Evolutionary conservation across 2,888 invertebrate genomes (phyloP).

Genomic region (Polymixis lichenea): DNA sequence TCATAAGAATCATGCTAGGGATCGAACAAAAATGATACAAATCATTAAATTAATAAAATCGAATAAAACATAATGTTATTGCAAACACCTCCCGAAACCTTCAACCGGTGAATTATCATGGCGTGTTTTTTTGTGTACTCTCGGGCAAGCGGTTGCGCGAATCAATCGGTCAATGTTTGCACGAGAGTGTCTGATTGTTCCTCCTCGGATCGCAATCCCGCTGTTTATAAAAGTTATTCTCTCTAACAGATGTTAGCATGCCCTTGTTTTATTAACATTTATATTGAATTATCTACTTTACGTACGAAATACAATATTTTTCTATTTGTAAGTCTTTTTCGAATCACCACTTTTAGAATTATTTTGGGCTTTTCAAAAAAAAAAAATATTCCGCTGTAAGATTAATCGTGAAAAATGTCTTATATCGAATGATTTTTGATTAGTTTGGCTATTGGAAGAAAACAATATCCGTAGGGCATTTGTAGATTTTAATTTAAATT

Average conservation of each 20-base stretch:
- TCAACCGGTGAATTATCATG: neutral
- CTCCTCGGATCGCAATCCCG: neutral
- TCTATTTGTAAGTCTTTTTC: neutral
- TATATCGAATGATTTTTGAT: neutral
- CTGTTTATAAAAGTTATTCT: conserved; percentile 18
- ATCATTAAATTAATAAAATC: neutral
- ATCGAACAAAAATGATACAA: neutral
- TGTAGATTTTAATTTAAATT: neutral
- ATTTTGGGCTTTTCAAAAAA: neutral
- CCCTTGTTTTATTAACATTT: neutral
- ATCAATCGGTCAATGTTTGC: conserved; percentile 36
- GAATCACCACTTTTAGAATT: neutral
- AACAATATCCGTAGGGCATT: neutral
- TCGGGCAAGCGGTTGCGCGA: neutral
- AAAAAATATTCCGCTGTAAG: too few relatives aligned
- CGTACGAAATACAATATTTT: neutral
- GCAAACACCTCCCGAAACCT: neutral
- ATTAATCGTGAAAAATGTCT: neutral
- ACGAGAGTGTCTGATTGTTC: conserved; percentile 1
- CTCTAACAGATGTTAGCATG: neutral
- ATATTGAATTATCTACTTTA: neutral
- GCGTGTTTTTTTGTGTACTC: neutral
- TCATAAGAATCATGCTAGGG: neutral
- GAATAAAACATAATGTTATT: neutral
- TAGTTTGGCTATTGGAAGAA: neutral